These are phyloP conservation scores for Galerucella pusilla DNA, from an alignment of 2,888 invertebrate genomes.

Conservation along the genomic window DNA sequence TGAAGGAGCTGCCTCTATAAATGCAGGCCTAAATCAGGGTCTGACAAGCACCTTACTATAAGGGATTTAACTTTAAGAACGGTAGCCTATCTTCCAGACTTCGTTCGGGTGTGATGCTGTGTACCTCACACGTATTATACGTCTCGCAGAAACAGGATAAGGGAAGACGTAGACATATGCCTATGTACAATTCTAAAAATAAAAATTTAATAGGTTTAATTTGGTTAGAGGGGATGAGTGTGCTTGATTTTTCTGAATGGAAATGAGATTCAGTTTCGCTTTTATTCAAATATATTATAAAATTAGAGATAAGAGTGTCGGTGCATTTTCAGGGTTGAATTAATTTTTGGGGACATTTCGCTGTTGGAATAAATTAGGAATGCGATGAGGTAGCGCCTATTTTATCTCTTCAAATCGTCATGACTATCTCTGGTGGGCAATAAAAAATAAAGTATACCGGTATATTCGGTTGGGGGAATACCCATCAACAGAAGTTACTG, in stretches of 20 bases:
- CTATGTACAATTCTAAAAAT: background rate
- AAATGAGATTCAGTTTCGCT: conserved; percentile 43
- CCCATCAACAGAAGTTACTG: conserved; percentile 35
- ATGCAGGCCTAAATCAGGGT: conserved; percentile 63
- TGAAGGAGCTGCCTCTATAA: conserved; percentile 61
- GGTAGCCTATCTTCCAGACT: conserved; percentile 45
- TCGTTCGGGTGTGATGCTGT: conserved; percentile 33
- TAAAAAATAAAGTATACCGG: conserved; percentile 28
- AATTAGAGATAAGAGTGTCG: conserved; percentile 45
- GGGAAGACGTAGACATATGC: conserved; percentile 13
- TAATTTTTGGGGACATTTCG: conserved; percentile 41
- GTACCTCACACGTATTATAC: conserved; percentile 31
- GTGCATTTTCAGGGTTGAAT: conserved; percentile 41
- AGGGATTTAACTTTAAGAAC: conserved; percentile 60
- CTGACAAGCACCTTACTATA: conserved; percentile 61
- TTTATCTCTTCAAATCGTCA: conserved; percentile 40
- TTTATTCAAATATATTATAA: conserved; percentile 48
- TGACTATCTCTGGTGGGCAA: conserved; percentile 35
- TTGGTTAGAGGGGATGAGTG: background rate
- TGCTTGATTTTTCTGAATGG: background rate
- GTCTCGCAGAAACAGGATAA: conserved; percentile 29
- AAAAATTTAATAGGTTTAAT: background rate
- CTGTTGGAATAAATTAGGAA: conserved; percentile 41
- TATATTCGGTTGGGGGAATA: conserved; percentile 33
- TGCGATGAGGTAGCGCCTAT: conserved; percentile 39